A percentile compares a stretch with the other conserved stretches of the same genome.
phyloP scores from a whole-genome alignment of 2,113 vertebrate genomes.

The Xiphophorus couchianus region DNA sequence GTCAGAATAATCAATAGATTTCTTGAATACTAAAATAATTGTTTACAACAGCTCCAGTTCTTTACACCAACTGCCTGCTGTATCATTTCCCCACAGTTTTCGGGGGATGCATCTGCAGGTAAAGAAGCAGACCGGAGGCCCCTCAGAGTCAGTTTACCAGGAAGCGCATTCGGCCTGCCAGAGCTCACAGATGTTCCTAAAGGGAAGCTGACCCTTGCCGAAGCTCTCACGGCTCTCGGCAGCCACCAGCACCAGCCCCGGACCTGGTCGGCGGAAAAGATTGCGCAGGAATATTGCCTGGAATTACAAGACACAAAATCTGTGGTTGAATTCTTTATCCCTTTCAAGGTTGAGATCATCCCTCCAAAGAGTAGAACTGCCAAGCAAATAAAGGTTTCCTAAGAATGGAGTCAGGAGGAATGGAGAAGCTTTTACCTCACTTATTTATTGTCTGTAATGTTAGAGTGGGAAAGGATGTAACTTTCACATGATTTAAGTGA shows the following conservation, averaged over 20 bases:
- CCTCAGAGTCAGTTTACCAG: slow-evolving; percentile 71
- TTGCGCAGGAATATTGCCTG: slow-evolving; percentile 88
- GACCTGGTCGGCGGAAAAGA: slow-evolving; percentile 88
- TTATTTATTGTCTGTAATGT: too few relatives aligned
- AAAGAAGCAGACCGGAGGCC: slow-evolving; percentile 75
- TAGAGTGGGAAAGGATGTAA: too few relatives aligned
- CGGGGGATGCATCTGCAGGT: neutral
- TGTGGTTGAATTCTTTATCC: slow-evolving; percentile 86
- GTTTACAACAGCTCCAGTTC: too few relatives aligned
- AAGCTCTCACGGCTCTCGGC: slow-evolving; percentile 86
- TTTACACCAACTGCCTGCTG: too few relatives aligned
- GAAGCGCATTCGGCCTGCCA: slow-evolving; percentile 47
- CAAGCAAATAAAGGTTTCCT: slow-evolving; percentile 81
- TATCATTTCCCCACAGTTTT: slow-evolving; percentile 21
- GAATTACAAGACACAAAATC: slow-evolving; percentile 85
- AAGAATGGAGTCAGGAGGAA: slow-evolving; percentile 23
- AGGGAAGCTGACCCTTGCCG: slow-evolving; percentile 88
- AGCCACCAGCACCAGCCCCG: slow-evolving; percentile 86
- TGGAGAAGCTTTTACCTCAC: too few relatives aligned
- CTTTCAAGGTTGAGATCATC: slow-evolving; percentile 84
- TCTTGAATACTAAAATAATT: too few relatives aligned
- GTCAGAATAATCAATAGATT: too few relatives aligned
- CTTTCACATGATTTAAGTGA: too few relatives aligned
- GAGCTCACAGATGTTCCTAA: slow-evolving; percentile 82
- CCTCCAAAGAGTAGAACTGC: slow-evolving; percentile 62